These are phyloP conservation scores for Sus scrofa DNA, from an alignment of 2,113 vertebrate genomes.

Conservation along the genomic window DNA sequence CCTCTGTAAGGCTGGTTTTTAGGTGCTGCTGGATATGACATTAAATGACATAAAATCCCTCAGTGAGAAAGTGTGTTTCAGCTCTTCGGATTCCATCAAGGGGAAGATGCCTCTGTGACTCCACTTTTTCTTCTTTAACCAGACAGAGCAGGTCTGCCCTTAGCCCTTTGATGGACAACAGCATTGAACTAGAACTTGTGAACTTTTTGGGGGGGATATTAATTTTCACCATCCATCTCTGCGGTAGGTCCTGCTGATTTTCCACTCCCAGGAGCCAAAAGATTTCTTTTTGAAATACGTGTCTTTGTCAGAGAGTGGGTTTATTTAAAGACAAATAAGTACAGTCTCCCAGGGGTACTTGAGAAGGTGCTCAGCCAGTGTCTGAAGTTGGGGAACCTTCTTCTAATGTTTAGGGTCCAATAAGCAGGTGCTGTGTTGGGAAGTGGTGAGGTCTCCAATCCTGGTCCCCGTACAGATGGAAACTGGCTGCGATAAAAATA, in stretches of 20 bases:
- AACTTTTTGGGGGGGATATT: neutral
- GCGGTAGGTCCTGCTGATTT: neutral
- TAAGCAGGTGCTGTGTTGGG: neutral
- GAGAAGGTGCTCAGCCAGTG: neutral
- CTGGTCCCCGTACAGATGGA: accelerated
- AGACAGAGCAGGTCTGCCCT: neutral
- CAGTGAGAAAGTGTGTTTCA: neutral
- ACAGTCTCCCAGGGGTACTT: neutral
- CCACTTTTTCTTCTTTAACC: neutral
- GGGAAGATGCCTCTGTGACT: neutral
- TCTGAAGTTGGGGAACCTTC: neutral
- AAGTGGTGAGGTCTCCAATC: neutral
- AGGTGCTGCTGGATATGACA: neutral
- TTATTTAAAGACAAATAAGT: neutral
- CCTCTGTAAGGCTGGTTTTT: neutral
- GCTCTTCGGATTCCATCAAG: neutral
- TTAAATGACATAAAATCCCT: neutral
- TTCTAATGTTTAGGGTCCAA: neutral
- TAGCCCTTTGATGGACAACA: neutral
- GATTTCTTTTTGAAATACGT: neutral
- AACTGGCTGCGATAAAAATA: neutral
- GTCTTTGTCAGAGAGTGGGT: neutral
- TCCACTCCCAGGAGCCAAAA: slow-evolving; percentile 31
- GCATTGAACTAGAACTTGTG: neutral
- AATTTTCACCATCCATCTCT: neutral